Conservation (phyloP, 2,113 vertebrate genomes). For the Piaya cayana region DNA sequence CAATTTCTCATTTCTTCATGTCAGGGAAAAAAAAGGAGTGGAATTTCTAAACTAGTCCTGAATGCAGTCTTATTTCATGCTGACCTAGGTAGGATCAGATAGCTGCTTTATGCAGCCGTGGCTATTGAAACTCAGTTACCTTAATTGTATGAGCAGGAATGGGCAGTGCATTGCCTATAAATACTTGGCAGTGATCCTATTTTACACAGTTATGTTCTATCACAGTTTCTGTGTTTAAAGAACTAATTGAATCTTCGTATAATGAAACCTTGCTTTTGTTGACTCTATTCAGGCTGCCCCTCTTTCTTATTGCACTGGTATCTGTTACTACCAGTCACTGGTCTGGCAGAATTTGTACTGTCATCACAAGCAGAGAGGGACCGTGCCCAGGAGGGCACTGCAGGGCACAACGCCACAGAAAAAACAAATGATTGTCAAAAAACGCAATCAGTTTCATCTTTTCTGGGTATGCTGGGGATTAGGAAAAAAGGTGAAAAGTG, state of each 20-base stretch:
- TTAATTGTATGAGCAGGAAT: background rate
- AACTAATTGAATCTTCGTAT: background rate
- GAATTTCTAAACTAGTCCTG: background rate
- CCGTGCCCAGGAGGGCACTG: background rate
- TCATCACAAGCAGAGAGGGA: background rate
- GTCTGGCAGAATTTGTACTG: background rate
- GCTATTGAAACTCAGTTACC: background rate
- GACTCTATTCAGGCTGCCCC: background rate
- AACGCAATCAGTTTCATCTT: background rate
- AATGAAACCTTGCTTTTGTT: background rate
- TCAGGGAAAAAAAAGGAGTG: background rate
- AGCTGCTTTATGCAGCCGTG: background rate
- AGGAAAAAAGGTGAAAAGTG: background rate
- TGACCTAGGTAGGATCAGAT: background rate
- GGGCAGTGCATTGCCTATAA: background rate
- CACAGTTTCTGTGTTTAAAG: background rate
- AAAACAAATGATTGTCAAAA: background rate
- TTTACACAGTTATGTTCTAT: background rate
- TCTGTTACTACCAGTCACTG: background rate
- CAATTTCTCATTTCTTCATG: background rate
- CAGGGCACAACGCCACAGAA: accelerated
- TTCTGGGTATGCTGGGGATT: background rate
- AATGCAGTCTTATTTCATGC: background rate
- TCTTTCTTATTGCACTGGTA: background rate
- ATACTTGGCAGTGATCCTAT: background rate